Evolutionary conservation across 2,797 vertebrate species (phyloP), one percentile per base, ranked within the genome.

Genomic region (Gymnothorax reevesii): DNA sequence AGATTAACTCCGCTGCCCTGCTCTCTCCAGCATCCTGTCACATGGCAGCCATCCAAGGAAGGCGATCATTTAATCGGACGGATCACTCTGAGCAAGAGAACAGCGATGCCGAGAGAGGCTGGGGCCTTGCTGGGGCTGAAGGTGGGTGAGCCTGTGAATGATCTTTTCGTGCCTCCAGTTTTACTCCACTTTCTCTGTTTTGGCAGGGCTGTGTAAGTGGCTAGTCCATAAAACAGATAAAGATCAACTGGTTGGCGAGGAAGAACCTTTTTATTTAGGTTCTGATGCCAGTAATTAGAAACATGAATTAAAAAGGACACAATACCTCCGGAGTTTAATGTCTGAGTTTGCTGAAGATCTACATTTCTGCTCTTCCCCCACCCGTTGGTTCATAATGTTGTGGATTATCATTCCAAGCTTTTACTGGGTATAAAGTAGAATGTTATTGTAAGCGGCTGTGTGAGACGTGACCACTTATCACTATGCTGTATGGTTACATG

Each of bases 31-130:
- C 98, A 99, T 95, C 98, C 98, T 8, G 98, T 99, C 84, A 97
- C 98, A 88, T 99, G 98, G 98, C 98, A 99, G 87, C 98, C 98
- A 71, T 99, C 98, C 90, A 99, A 99, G 95, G 98, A 99, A 90
- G 98, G 98, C 1, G 98, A 99, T 94, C 97, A 99, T 92, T 94
- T 99, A 92, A 99, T 99, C 77, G 98, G 98, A 88, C 97, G 98
- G 90, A 99, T 99, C 94, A 98, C 98, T 88, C 94, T 99, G 87
- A 99, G 99, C 93, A 99, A 99, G 94, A 97, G 97, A 95, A 98
- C 98, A 75, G 98, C 97, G 62, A 96, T 99, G 97, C 97, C 98
- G 86, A 97, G 97, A 85, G 98, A 99, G 92, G 97, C 98, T 10
- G 98, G 98, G 89, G 97, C 98, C 90, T 94, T 99, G 85, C 93